Base-by-base conservation (phyloP, 2,113 vertebrate genomes). In the Festucalex cinctus region DNA sequence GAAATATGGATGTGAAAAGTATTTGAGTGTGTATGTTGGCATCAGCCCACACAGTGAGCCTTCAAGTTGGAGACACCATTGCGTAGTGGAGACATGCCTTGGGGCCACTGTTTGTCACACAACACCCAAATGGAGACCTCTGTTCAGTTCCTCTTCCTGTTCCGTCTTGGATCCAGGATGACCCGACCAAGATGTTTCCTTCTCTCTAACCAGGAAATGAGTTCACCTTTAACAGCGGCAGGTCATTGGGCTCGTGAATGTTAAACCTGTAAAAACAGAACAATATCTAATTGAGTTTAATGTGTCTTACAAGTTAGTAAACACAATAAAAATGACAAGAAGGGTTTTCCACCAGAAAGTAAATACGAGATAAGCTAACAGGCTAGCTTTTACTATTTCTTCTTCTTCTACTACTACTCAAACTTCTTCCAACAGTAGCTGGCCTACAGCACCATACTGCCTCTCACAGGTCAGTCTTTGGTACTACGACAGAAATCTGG, bases 121-220 rank as follows among this genome's bases (percentile, higher is more conserved):
- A 22, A 61, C 59, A 61, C 39, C 22, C 20, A 9, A 22, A 37
- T 6, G 36, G 9, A 36, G 58, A 37, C 58, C 56, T 58, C 35
- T 2, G 58, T 24, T 43, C 59, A 16, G 26, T 62, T 62, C 60
- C 60, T 62, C 39, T 62, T 62, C 60, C 60, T 62, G 37, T 62
- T 41, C 54, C 37, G 22, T 62, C 37, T 62, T 17, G 36, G n/a
- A 60, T 39, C 36, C 35, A 60, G 35, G 59, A 62, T 24, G 59
- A 62, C 59, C 13, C 19, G 6, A 43, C n/a, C 59, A 62, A 62
- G 59, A 62, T 62, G 36, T 43, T 62, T 43, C 60, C 39, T 62
- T 43, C 26, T 24, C 60, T 61, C 13, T 13, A 39, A 22, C 36
- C 59, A 61, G 59, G 60, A 41, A 62, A 62, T 41, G 59, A 9